These are phyloP conservation scores for Frankliniella intonsa DNA, from an alignment of 2,888 invertebrate species.

Conservation along the genomic window DNA sequence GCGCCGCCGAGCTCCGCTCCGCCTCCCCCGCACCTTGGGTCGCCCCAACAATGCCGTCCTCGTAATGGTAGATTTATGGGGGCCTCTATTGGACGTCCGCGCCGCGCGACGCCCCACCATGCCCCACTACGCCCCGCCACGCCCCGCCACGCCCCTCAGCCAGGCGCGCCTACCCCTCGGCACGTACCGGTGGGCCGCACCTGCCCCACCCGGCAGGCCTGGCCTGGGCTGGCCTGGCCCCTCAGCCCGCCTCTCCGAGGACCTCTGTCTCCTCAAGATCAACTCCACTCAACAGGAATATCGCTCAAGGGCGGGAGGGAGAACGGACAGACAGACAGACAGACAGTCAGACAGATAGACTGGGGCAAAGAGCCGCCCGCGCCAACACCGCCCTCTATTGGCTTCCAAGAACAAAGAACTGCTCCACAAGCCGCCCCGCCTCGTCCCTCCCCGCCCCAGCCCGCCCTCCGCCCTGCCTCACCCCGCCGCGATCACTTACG, in stretches of 20 bases:
- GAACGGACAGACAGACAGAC: no score
- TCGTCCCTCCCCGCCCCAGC: no score
- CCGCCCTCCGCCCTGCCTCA: no score
- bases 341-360: no score
- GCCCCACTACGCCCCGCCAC: background rate
- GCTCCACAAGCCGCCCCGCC: no score
- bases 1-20: no score
- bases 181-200: background rate
- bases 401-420: background rate
- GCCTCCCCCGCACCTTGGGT: background rate
- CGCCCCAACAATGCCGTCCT: constrained; percentile 17
- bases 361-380: background rate
- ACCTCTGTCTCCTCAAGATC: background rate
- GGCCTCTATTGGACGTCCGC: constrained; percentile 10
- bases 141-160: background rate
- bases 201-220: no score
- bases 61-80: constrained; percentile 21
- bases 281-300: background rate
- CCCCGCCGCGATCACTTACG: no score
- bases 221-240: no score
- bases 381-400: background rate
- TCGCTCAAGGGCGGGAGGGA: background rate
- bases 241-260: background rate
- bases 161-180: background rate
- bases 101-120: background rate